Evolutionary conservation across 2,797 vertebrate genomes (phyloP).

Genomic region (Carduelis carduelis): DNA sequence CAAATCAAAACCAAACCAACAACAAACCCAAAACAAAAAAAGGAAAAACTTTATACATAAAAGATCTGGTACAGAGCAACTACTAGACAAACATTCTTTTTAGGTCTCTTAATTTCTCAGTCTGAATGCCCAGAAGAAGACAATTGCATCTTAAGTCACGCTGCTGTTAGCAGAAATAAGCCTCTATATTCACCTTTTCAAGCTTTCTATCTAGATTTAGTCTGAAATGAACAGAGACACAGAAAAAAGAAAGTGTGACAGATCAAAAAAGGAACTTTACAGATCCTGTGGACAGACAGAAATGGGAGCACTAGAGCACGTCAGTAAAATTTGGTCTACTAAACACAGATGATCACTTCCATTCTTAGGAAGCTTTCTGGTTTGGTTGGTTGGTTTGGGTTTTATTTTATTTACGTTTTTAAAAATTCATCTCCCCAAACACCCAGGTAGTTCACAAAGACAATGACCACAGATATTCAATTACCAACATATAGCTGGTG

Average conservation of each 20-base stretch:
- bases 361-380: background rate
- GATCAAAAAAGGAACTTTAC: background rate
- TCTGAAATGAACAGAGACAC: background rate
- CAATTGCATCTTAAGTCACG: background rate
- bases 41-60: background rate
- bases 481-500: background rate
- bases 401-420: background rate
- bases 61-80: background rate
- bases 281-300: accelerated
- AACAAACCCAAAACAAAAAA: background rate
- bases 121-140: background rate
- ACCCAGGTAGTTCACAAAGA: background rate
- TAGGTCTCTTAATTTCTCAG: background rate
- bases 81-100: background rate
- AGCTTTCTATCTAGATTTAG: background rate
- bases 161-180: background rate
- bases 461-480: background rate
- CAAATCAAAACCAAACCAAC: background rate
- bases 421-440: background rate
- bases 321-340: background rate
- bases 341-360: background rate
- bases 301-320: background rate
- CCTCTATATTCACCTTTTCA: background rate
- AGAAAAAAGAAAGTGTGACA: background rate
- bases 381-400: background rate